Evolutionary conservation across 92 coral and sea anemone genomes (phyloP).

Genomic region (Metridium senile): DNA sequence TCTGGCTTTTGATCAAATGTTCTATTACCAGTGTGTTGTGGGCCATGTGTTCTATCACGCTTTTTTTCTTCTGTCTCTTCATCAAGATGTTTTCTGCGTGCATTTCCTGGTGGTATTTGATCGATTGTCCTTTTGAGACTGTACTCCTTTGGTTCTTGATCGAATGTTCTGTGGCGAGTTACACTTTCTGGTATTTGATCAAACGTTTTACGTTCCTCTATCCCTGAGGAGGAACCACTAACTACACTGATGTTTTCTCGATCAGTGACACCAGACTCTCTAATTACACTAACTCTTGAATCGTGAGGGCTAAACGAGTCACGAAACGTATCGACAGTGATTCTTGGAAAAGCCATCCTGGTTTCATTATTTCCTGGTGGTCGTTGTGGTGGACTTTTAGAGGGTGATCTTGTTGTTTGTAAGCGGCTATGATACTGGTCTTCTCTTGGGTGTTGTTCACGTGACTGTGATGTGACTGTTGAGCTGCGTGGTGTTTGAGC

Average conservation of each 20-base stretch:
- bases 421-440: not conserved
- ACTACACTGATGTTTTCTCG: not conserved
- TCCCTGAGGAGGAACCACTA: not conserved
- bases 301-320: not conserved
- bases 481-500: not conserved
- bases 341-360: not conserved
- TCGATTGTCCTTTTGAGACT: too few species aligned
- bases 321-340: constrained; percentile 13
- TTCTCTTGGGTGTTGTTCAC: not conserved
- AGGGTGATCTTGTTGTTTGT: not conserved
- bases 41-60: too few species aligned
- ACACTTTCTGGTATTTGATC: not conserved
- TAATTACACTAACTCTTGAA: constrained; percentile 22
- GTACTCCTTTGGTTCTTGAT: not conserved
- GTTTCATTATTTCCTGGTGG: not conserved
- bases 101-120: too few species aligned
- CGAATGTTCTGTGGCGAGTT: not conserved
- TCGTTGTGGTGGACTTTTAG: constrained; percentile 1
- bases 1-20: not conserved
- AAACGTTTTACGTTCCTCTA: not conserved
- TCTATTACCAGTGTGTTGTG: too few species aligned
- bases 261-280: constrained; percentile 30
- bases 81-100: too few species aligned
- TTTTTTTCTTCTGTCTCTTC: too few species aligned
- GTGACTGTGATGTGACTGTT: not conserved